Evolutionary conservation across 2,113 vertebrate genomes (phyloP).

Genomic region (Eulacestoma nigropectus): DNA sequence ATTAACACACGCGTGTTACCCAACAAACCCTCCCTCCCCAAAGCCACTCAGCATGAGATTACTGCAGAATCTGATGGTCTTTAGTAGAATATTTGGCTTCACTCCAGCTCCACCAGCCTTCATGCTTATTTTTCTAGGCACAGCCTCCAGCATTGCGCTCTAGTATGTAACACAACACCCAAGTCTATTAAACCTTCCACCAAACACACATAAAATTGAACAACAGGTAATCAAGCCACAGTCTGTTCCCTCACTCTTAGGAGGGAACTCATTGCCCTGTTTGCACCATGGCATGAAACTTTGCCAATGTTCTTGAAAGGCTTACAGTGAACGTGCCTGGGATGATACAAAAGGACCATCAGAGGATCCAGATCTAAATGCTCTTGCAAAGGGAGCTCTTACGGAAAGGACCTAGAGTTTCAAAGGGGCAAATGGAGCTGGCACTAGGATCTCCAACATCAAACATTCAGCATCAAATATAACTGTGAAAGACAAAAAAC

Average conservation of each 20-base stretch:
- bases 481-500: background rate
- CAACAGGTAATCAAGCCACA: slow-evolving; percentile 10
- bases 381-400: background rate
- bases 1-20: background rate
- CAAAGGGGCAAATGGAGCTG: background rate
- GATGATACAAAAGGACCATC: background rate
- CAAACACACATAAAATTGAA: slow-evolving; percentile 11
- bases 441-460: background rate
- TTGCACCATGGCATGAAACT: background rate
- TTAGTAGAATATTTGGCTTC: background rate
- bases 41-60: slow-evolving; percentile 8
- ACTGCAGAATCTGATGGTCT: slow-evolving; percentile 14
- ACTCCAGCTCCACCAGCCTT: slow-evolving; percentile 17
- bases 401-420: background rate
- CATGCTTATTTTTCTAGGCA: slow-evolving; percentile 49
- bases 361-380: background rate
- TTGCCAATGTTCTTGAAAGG: background rate
- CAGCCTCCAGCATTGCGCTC: background rate
- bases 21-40: background rate
- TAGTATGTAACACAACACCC: slow-evolving; percentile 33
- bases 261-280: background rate
- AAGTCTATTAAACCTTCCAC: slow-evolving; percentile 18
- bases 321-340: background rate
- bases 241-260: background rate
- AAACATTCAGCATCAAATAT: background rate